phyloP scores from a whole-genome alignment of 2,113 vertebrate genomes.

The cattle (Bos taurus) region DNA sequence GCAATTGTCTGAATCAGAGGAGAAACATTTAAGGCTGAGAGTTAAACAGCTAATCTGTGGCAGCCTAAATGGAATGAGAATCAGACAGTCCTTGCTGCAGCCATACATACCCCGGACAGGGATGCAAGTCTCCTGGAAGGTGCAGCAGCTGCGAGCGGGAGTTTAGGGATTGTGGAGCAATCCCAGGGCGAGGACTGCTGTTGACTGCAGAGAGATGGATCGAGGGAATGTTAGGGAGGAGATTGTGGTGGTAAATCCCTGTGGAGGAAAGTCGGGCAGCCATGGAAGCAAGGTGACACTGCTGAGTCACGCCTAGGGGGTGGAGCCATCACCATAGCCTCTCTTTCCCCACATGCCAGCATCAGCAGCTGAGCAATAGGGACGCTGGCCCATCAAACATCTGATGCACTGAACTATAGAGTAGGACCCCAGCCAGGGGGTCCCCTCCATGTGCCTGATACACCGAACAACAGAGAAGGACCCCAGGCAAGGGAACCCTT shows the following conservation, averaged over 20 bases:
- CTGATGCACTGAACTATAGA: background rate
- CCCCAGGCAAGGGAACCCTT: background rate
- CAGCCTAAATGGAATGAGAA: background rate
- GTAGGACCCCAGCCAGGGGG: background rate
- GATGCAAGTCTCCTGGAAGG: background rate
- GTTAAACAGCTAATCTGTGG: background rate
- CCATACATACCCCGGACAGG: background rate
- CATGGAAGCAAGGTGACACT: background rate
- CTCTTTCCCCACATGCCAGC: background rate
- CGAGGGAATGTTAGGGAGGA: background rate
- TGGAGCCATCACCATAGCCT: background rate
- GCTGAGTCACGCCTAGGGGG: background rate
- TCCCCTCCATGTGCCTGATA: background rate
- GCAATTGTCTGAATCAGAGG: background rate
- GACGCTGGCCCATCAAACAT: background rate
- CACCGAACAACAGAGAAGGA: accelerated
- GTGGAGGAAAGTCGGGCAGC: background rate
- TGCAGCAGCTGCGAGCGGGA: background rate
- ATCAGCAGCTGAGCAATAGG: background rate
- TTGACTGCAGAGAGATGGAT: background rate
- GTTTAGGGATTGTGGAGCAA: background rate
- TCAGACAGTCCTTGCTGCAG: background rate
- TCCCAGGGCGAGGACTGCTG: background rate
- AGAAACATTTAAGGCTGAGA: background rate
- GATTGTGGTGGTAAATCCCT: background rate